Evolutionary conservation across 2,888 invertebrate genomes (phyloP), one percentile per base, ranked within the genome.

Genomic region (Pristionchus mayeri): DNA sequence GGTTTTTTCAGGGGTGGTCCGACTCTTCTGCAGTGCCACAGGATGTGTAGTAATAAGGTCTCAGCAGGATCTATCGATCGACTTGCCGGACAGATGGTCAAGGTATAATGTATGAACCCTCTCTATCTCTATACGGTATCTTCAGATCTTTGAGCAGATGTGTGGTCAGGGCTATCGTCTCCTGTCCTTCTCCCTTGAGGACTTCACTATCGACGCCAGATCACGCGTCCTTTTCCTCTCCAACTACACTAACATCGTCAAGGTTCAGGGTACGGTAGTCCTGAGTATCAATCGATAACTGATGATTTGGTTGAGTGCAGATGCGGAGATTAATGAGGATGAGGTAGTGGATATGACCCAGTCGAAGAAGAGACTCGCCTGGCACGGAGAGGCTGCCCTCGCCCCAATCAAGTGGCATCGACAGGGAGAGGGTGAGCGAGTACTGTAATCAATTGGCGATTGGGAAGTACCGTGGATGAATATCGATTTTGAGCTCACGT

Each of bases 381-480:
- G 81, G 81, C 27, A 60, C 6, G 81, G 81, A 63, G n/a, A 6
- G 16, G 63, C 44, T 4, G 81, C 60, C 44, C 63, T 37, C n/a
- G 81, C 81, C 7, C 81, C 81, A 3, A 40, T 82, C 6, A 34
- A 60, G 37, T 82, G 81, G 81, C 81, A 82, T 48, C 18, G 27
- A 21, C 13, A 63, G 18, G 48, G 63, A 48, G 63, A 63, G 9
- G 44, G 81, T 82, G 30, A 57, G 13, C 4, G 21, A 75, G 2
- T 75, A 24, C 6, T 44, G 44, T 44, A 40, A 21, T 40, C 16
- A 11, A 75, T 40, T 44, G 11, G 44, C 18, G 44, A 48, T 75
- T 40, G 24, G 34, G 37, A n/a, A 13, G 34, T 16, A 34, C 21
- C 0, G 30, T 40, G 13, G 48, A 11, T n/a, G 9, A 57, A 40